Base-by-base conservation (phyloP, 2,888 invertebrate genomes). In the Diarsia brunnea region DNA sequence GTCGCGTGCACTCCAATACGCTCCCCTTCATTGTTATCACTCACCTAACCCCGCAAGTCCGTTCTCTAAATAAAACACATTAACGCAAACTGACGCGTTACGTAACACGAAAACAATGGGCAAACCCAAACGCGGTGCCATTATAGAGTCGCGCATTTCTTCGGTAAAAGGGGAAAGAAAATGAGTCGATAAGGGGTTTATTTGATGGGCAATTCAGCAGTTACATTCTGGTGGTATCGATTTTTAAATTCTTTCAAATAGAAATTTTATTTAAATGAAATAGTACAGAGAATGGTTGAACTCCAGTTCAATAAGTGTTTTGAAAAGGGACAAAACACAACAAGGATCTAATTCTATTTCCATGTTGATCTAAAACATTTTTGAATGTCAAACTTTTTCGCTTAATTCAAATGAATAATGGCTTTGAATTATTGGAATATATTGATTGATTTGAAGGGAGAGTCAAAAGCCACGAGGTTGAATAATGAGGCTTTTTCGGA, bases 121-220 rank as follows among this genome's bases (percentile, higher is more conserved):
- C 75, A 87, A 84, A 88, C 86, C 84, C 78, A 49, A 88, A 78
- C 75, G 73, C 81, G 73, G 60, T 79, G 67, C 85, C 84, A 83
- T 79, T 84, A 78, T 82, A 84, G 76, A 86, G 78, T 85, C 83
- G 84, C 79, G 81, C 85, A 81, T 88, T 88, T 83, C 79, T 77
- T 82, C 73, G 58, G 65, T 70, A 84, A 89, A 91, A 89, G 88
- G 90, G 91, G 89, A 90, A 89, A 90, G 87, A 91, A 93, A 92
- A 91, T 90, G 88, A 91, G 84, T 88, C 91, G 91, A 92, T 93
- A 92, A 92, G 88, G 89, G 89, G 87, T 88, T 90, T 85, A 87
- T 88, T 90, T 88, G 88, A 92, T 91, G 88, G 91, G 83, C 90
- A 84, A 91, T 92, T 91, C 90, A 89, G 80, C 89, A 87, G 87